Conservation (phyloP, 1,140 invertebrate species). For the Gryon sp. region DNA sequence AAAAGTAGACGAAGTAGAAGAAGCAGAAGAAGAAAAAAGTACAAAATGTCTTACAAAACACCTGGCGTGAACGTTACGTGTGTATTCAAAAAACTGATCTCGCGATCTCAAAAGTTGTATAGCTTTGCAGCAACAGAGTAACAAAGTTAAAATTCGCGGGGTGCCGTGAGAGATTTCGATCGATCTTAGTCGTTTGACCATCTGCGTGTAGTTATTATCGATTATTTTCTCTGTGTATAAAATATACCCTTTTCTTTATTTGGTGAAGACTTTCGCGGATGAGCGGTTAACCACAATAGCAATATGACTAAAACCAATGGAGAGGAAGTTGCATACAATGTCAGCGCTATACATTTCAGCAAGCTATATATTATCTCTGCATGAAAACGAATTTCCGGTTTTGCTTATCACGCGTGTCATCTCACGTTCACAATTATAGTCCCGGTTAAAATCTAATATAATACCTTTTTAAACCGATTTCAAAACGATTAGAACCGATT, state of each 20-base stretch:
- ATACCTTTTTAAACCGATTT: no score
- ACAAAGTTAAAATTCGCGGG: conserved; percentile 51
- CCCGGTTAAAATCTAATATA: no score
- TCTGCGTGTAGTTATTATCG: conserved; percentile 54
- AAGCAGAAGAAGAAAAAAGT: no score
- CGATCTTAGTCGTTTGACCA: conserved; percentile 55
- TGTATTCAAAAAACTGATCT: conserved; percentile 41
- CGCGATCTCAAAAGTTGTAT: conserved; percentile 30
- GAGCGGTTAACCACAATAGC: conserved; percentile 63
- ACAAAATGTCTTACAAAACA: conserved; percentile 7
- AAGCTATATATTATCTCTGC: conserved; percentile 56
- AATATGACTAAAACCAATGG: conserved; percentile 21
- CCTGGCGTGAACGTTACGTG: conserved; percentile 21
- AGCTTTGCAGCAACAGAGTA: no score
- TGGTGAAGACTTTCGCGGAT: conserved; percentile 61
- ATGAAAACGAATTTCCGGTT: conserved; percentile 61
- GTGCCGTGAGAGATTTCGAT: conserved; percentile 59
- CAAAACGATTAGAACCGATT: no score
- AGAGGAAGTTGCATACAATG: conserved; percentile 58
- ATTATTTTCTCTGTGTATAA: no score
- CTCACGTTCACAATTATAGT: conserved; percentile 44
- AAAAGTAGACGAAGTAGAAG: no score
- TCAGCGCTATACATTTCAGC: conserved; percentile 46
- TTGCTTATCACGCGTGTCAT: conserved; percentile 63
- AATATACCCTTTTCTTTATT: conserved; percentile 48